Percentiles rank a stretch among this genome's conserved stretches.
phyloP scores from a whole-genome alignment of 2,797 vertebrate genomes.

The Gambusia yucatana region DNA sequence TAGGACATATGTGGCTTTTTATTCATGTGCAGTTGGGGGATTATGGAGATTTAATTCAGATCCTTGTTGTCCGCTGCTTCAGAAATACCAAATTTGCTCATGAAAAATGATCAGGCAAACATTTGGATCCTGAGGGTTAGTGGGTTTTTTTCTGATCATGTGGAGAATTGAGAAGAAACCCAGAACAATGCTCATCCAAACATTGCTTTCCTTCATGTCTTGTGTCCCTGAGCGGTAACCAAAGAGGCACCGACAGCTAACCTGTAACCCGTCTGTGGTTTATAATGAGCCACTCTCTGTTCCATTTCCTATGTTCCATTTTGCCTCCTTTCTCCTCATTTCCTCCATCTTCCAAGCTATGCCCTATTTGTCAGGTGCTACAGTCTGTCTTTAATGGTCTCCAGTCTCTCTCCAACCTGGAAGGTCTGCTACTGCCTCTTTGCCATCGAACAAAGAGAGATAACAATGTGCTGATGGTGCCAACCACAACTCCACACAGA shows the following conservation, averaged over 20 bases:
- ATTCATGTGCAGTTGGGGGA: background rate
- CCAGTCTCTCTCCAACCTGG: constrained; percentile 37
- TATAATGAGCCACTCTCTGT: constrained; percentile 58
- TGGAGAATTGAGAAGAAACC: constrained; percentile 39
- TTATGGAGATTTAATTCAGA: constrained; percentile 11
- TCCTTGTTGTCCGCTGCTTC: background rate
- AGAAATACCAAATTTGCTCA: constrained; percentile 5
- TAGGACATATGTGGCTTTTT: constrained; percentile 44
- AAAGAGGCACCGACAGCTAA: constrained; percentile 31
- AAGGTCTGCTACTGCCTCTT: constrained; percentile 60
- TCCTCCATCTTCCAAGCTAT: constrained; percentile 28
- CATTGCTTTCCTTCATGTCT: constrained; percentile 14
- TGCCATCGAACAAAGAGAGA: constrained; percentile 62
- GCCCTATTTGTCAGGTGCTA: constrained; percentile 54
- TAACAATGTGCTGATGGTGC: constrained; percentile 76
- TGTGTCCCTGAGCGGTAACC: constrained; percentile 4
- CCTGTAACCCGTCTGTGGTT: constrained; percentile 33
- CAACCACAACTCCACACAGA: constrained; percentile 58
- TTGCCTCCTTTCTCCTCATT: constrained; percentile 33
- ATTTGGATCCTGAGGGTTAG: constrained; percentile 22
- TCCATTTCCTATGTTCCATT: constrained; percentile 45
- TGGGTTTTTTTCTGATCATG: constrained; percentile 13
- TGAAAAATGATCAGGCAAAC: constrained; percentile 14
- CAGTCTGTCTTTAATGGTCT: constrained; percentile 66
- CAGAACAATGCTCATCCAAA: constrained; percentile 1